phyloP scores from a whole-genome alignment of 1,140 invertebrate genomes.

The Ptiloglossa arizonensis region DNA sequence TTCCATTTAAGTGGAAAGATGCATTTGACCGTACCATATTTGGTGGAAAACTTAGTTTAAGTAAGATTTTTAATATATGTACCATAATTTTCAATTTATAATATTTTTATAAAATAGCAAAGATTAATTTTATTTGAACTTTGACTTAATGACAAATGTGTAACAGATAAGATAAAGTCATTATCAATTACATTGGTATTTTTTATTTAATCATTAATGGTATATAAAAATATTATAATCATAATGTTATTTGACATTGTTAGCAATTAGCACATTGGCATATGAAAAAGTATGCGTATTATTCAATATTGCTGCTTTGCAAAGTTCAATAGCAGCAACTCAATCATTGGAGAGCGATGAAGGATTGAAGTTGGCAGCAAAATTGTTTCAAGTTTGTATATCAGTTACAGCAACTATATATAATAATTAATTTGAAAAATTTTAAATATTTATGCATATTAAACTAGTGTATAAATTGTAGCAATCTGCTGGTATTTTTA shows the following conservation, averaged over 20 bases:
- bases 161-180: constrained; percentile 33
- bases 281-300: constrained; percentile 98
- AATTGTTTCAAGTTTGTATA: constrained; percentile 91
- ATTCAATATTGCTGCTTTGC: constrained; percentile 98
- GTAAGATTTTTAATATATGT: constrained; percentile 83
- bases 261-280: constrained; percentile 91
- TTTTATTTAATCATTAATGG: neutral
- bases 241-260: constrained; percentile 65
- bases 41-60: constrained; percentile 94
- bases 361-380: constrained; percentile 95
- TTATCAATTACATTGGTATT: constrained; percentile 3
- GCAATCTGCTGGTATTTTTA: constrained; percentile 96
- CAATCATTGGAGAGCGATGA: constrained; percentile 96
- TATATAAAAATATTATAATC: constrained; percentile 21
- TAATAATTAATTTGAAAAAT: neutral
- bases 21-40: constrained; percentile 98
- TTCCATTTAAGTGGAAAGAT: constrained; percentile 99
- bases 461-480: constrained; percentile 78
- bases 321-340: constrained; percentile 92
- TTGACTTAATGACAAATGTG: neutral
- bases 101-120: neutral
- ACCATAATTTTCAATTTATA: constrained; percentile 1
- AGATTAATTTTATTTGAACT: neutral
- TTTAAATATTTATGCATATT: constrained; percentile 23
- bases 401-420: neutral